Base-by-base conservation (phyloP, 2,797 vertebrate genomes). In the Sebastes trivittatus region DNA sequence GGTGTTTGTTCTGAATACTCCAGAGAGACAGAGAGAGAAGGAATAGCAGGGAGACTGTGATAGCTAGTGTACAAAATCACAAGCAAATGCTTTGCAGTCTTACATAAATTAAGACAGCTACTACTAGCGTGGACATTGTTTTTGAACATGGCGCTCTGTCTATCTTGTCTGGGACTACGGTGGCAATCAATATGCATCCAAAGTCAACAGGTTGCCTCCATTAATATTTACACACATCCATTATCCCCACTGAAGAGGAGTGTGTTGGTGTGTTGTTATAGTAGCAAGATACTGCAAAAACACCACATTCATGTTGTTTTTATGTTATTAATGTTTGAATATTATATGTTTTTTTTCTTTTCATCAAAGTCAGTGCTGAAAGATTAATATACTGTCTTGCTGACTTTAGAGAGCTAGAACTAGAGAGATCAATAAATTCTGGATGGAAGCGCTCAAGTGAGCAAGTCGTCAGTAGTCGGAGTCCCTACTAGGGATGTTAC, bases 1-100 rank as follows among this genome's bases (percentile, higher is more conserved):
- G 75, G 68, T 92, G 90, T 92, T 92, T 92, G 87, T 89, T 93
- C 88, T 89, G 85, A 89, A 82, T 84, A 85, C 80, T 88, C 80
- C 80, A 66, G 66, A 79, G 84, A 92, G 82, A 76, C 65, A 66
- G 63, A 63, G 64, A 25, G 34, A 2, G 49, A 77, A 14, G 38
- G 67, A 81, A 77, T 30, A 55, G 36, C 65, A 86, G 67, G 34
- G n/a, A 81, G 75, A 42, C 25, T 25, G 77, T 25, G 56, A 72
- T 42, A 18, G 38, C 38, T 32, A 72, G 22, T 36, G 70, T 66
- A 20, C 38, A 42, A 49, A 76, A 61, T 54, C 72, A 79, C 32
- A 75, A 56, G 30, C 52, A 29, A 38, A 78, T 36, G 34, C 7
- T 75, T 62, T 54, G 27, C 55, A 52, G 11, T 62, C 46, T 30